Percentiles rank a stretch among this genome's conserved stretches.
Conservation (phyloP, 2,797 vertebrate genomes). For the Sciurus carolinensis region DNA sequence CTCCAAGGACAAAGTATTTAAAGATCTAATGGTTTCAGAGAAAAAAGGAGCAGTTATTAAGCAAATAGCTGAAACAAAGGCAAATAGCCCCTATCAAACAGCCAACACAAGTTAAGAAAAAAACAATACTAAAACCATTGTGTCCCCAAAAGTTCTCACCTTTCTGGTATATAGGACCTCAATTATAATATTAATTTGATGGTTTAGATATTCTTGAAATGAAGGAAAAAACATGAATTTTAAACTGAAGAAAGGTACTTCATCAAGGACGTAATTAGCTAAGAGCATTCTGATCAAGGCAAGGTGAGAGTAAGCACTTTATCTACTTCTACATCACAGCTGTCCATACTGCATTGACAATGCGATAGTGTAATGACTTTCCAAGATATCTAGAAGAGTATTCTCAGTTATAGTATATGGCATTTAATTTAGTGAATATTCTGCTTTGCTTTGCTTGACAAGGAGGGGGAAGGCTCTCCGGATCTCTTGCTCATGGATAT, state of each 20-base stretch:
- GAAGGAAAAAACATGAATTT: constrained; percentile 15
- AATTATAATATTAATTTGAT: constrained; percentile 3
- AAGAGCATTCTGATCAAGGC: background rate
- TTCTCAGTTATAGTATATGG: background rate
- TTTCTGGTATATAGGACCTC: constrained; percentile 26
- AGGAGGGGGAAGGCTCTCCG: background rate
- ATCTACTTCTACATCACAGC: background rate
- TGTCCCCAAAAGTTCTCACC: background rate
- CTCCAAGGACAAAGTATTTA: constrained; percentile 44
- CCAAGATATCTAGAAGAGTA: background rate
- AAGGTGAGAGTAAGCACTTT: background rate
- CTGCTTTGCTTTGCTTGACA: background rate
- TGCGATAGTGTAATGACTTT: background rate
- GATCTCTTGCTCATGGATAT: background rate
- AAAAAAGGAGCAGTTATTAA: constrained; percentile 49
- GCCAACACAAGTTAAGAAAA: background rate
- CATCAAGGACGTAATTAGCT: background rate
- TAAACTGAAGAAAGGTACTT: background rate
- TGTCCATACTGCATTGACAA: background rate
- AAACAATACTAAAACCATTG: background rate
- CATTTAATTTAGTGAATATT: background rate
- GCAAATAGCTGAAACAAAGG: background rate
- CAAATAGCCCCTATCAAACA: background rate
- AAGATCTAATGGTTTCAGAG: constrained; percentile 31
- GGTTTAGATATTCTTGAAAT: constrained; percentile 48